These are phyloP conservation scores for Tethya wilhelma DNA, from an alignment of 37 sponge, comb jelly and placozoan genomes.

Conservation along the genomic window DNA sequence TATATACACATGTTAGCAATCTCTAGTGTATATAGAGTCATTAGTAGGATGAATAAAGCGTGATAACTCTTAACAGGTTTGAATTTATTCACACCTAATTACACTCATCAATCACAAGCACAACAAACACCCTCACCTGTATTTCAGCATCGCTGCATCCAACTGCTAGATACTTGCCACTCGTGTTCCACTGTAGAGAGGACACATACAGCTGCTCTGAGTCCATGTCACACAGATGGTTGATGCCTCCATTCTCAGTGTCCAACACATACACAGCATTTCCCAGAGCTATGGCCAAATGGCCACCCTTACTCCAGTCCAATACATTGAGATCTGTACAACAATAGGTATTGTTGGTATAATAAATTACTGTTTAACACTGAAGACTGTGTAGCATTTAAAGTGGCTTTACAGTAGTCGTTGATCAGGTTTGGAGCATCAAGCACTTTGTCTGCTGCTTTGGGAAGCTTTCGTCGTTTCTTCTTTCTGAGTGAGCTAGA, in stretches of 20 bases:
- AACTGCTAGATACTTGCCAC: constrained; percentile 75
- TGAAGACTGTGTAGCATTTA: neutral
- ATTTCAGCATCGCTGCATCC: constrained; percentile 79
- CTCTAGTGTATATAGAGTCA: too few species aligned
- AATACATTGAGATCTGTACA: constrained; percentile 82
- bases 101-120: neutral
- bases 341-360: neutral
- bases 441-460: constrained; percentile 78
- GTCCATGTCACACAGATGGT: constrained; percentile 33
- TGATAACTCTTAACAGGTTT: neutral
- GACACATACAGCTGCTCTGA: constrained; percentile 28
- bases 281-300: constrained; percentile 83
- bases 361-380: neutral
- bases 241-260: constrained; percentile 58
- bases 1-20: too few species aligned
- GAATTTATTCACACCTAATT: neutral
- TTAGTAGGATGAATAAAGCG: too few species aligned
- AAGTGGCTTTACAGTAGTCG: constrained; percentile 77
- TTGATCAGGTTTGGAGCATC: constrained; percentile 89
- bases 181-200: constrained; percentile 65
- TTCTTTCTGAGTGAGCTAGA: constrained; percentile 2
- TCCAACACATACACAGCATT: constrained; percentile 80
- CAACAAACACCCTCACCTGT: constrained; percentile 49
- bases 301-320: constrained; percentile 83
- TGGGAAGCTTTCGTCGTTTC: constrained; percentile 55